phyloP scores from a whole-genome alignment of 2,888 invertebrate species.

The Hypena proboscidalis region DNA sequence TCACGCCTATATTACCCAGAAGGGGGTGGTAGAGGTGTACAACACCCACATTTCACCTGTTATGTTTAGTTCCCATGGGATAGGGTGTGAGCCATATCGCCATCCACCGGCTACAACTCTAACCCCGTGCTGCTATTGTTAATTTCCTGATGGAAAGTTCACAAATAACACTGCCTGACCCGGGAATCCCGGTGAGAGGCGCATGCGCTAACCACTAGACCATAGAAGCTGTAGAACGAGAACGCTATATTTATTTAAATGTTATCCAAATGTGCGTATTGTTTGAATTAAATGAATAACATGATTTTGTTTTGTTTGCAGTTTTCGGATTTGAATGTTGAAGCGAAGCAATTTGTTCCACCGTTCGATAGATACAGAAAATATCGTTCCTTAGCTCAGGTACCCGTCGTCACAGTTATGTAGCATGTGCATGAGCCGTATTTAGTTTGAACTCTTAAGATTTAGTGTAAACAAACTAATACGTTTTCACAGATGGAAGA shows the following conservation, averaged over 20 bases:
- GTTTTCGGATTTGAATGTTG: conserved; percentile 64
- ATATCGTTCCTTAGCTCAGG: conserved; percentile 67
- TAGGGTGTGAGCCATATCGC: too few species aligned
- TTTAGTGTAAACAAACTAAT: conserved; percentile 15
- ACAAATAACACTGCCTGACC: too few species aligned
- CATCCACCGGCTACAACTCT: too few species aligned
- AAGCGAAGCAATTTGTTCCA: conserved; percentile 68
- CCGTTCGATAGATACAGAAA: conserved; percentile 71
- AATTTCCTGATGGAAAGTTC: too few species aligned
- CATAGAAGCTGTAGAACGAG: too few species aligned
- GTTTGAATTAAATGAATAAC: background rate
- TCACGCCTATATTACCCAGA: too few species aligned
- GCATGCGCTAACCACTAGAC: too few species aligned
- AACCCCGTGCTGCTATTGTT: too few species aligned
- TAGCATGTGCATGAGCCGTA: conserved; percentile 14
- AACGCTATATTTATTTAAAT: background rate
- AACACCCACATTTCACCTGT: too few species aligned
- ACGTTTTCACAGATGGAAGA: conserved; percentile 61
- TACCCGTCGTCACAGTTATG: conserved; percentile 35
- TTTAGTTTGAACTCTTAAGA: conserved; percentile 8
- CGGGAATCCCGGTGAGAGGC: too few species aligned
- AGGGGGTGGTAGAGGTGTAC: too few species aligned
- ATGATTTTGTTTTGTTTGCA: conserved; percentile 39
- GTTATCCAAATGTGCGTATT: background rate
- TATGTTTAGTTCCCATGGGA: too few species aligned